Base-by-base conservation (phyloP, 2,113 vertebrate species). In the Poicephalus gulielmi region DNA sequence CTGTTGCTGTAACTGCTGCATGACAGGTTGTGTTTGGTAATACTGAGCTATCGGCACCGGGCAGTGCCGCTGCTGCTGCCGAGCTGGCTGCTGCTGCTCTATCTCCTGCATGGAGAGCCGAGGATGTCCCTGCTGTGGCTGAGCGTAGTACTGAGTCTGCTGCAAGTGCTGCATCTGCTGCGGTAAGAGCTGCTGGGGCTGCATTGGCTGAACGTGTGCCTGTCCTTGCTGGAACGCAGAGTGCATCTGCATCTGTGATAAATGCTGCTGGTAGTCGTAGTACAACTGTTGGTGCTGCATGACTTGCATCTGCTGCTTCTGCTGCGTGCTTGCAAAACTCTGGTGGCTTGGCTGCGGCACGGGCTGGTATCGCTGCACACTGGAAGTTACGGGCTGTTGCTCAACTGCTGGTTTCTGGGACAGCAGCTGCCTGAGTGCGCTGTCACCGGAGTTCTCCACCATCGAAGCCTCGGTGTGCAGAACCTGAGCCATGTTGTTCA, bases 251-350 rank as follows among this genome's bases (percentile, higher is more conserved):
- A 98, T 94, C n/a, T 98, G 98, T 0, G 97, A 95, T 43, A 98
- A 90, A n/a, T 98, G 97, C 94, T 98, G 98, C 96, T 98, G 98
- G 97, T 98, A 98, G 81, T 98, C 98, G 0, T 98, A 98, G 85
- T 98, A 98, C 88, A 98, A 67, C 94, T 98, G 97, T 49, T 97
- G 98, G 73, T 98, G 98, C 92, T 98, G 98, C 96, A 98, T 97
- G 7, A 98, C 94, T 92, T 97, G 98, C 82, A 98, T 94, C 57
- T 98, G 96, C 27, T 98, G 97, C 90, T 98, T 98, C 70, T 98
- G 97, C 69, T 98, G 97, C 10, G 96, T 86, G 17, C 97, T 96
- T 18, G 95, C 91, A 91, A 98, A 98, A 53, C 94, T 97, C 41
- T 96, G 97, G 70, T 98, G 98, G 17, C 96, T 77, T 88, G 98